A percentile compares a stretch with the other conserved stretches of the same genome.
Evolutionary conservation across 2,888 invertebrate genomes (phyloP).

Genomic region (Aphodius sticticus): DNA sequence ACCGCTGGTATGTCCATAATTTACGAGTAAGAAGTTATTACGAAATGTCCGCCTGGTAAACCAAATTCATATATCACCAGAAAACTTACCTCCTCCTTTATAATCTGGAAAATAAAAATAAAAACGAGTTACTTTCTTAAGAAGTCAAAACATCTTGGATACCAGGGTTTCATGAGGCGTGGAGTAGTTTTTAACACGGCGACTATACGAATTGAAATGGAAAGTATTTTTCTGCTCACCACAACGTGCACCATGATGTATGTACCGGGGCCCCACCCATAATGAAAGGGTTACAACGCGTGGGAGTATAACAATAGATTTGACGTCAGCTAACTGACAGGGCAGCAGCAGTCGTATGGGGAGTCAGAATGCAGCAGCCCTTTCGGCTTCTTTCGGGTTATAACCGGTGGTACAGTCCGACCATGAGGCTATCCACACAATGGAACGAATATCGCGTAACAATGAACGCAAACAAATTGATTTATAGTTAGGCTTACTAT

Average conservation of each 20-base stretch:
- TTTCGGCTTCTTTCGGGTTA: neutral
- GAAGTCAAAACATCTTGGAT: slow-evolving; percentile 18
- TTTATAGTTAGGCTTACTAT: no score
- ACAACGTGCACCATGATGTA: neutral
- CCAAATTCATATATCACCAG: neutral
- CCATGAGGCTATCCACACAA: neutral
- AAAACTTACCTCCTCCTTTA: neutral
- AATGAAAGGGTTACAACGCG: slow-evolving; percentile 52
- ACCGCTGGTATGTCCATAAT: neutral
- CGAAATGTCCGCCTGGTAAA: neutral
- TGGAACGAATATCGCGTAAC: neutral
- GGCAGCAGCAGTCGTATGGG: slow-evolving; percentile 40
- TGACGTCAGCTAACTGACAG: slow-evolving; percentile 45
- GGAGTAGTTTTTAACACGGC: neutral
- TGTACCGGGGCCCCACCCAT: slow-evolving; percentile 20
- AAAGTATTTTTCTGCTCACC: neutral
- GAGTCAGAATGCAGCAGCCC: slow-evolving; percentile 26
- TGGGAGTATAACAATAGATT: slow-evolving; percentile 68
- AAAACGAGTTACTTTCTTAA: slow-evolving; percentile 10
- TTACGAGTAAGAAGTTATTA: neutral
- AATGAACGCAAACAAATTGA: neutral
- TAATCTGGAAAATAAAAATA: neutral
- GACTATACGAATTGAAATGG: neutral
- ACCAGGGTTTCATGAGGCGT: slow-evolving; percentile 20
- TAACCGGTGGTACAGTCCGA: neutral